phyloP scores from a whole-genome alignment of 2,888 invertebrate genomes.

The Anarsia innoxiella region DNA sequence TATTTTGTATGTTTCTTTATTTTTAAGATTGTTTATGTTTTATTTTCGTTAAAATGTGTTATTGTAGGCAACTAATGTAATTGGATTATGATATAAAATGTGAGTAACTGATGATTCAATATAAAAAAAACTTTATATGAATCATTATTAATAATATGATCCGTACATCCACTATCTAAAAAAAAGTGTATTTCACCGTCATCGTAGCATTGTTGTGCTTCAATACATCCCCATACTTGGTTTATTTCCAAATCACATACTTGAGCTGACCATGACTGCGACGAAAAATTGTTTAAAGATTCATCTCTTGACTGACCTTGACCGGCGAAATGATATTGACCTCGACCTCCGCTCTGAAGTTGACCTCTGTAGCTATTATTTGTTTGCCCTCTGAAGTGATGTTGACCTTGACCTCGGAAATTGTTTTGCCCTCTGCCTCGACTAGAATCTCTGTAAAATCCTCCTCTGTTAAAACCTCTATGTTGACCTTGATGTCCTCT shows the following conservation, averaged over 20 bases:
- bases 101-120: too few species aligned
- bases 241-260: conserved; percentile 13
- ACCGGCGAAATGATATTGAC: neutral
- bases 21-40: too few species aligned
- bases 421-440: conserved; percentile 12
- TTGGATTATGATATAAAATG: too few species aligned
- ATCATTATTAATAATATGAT: conserved; percentile 19
- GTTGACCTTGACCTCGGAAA: too few species aligned
- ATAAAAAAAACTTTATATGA: too few species aligned
- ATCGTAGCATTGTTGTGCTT: conserved; percentile 1
- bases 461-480: neutral
- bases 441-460: conserved; percentile 8
- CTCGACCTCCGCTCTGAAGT: neutral
- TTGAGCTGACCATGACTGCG: conserved; percentile 20
- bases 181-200: conserved; percentile 20
- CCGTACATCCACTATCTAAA: conserved; percentile 23
- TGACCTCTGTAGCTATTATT: too few species aligned
- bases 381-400: too few species aligned
- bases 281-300: conserved; percentile 1
- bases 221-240: neutral
- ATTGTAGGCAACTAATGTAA: too few species aligned
- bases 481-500: conserved; percentile 9
- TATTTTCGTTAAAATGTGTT: too few species aligned
- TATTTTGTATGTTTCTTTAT: too few species aligned
- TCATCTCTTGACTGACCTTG: neutral